Evolutionary conservation across 2,888 invertebrate species (phyloP).

Genomic region (Spialia ferax): DNA sequence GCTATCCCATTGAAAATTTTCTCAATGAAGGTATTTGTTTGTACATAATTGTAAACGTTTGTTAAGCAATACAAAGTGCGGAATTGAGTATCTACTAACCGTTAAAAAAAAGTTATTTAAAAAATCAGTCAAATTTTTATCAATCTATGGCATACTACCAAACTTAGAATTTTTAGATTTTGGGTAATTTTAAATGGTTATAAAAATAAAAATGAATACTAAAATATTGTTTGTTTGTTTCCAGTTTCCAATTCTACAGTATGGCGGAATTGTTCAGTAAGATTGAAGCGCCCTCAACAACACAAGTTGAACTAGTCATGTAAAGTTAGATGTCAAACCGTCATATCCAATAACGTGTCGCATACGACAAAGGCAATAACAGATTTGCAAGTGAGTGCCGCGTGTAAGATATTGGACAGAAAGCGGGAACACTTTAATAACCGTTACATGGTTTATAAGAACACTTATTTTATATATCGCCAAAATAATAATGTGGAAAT

Average conservation of each 20-base stretch:
- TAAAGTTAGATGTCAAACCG: slow-evolving; percentile 10
- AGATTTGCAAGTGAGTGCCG: background rate
- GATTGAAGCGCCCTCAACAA: background rate
- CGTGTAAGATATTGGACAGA: background rate
- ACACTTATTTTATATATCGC: too few relatives aligned
- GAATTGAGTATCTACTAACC: too few relatives aligned
- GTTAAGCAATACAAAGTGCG: too few relatives aligned
- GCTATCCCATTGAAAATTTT: background rate
- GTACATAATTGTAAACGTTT: too few relatives aligned
- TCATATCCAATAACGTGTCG: background rate
- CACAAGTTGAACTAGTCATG: background rate
- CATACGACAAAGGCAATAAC: background rate
- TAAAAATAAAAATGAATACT: background rate
- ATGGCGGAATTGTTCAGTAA: background rate
- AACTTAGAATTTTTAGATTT: too few relatives aligned
- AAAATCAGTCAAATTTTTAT: too few relatives aligned
- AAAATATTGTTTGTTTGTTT: background rate
- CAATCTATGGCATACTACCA: too few relatives aligned
- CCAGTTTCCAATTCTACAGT: background rate
- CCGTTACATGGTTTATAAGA: too few relatives aligned
- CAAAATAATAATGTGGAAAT: too few relatives aligned
- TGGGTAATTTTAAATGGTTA: too few relatives aligned
- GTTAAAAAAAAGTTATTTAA: too few relatives aligned
- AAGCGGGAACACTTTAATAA: background rate
- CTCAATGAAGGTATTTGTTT: too few relatives aligned